phyloP scores from a whole-genome alignment of 2,797 vertebrate species.

The Tachyglossus aculeatus region DNA sequence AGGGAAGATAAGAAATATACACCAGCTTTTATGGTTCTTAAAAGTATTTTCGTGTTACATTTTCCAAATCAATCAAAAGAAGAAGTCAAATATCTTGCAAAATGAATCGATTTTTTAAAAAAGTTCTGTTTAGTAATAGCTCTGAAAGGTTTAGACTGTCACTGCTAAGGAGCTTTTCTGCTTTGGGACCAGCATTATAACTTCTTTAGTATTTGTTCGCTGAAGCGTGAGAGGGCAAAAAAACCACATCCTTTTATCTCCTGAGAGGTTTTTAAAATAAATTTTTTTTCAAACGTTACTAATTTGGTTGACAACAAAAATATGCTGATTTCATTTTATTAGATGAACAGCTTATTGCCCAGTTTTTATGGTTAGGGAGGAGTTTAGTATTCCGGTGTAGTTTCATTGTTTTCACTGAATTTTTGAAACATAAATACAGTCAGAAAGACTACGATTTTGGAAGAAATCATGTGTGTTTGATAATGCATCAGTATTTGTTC shows the following conservation, averaged over 20 bases:
- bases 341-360: slow-evolving; percentile 46
- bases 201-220: slow-evolving; percentile 3
- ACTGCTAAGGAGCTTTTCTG: neutral
- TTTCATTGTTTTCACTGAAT: slow-evolving; percentile 51
- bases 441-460: slow-evolving; percentile 22
- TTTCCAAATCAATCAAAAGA: neutral
- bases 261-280: slow-evolving; percentile 15
- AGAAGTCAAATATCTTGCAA: neutral
- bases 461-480: slow-evolving; percentile 38
- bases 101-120: slow-evolving; percentile 26
- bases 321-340: neutral
- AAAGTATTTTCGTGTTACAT: neutral
- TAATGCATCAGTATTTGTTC: too few relatives aligned
- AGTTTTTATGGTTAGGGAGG: slow-evolving; percentile 41
- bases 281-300: slow-evolving; percentile 34
- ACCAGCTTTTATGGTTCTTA: too few relatives aligned
- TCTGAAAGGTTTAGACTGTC: slow-evolving; percentile 18
- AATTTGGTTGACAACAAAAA: slow-evolving; percentile 1
- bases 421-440: slow-evolving; percentile 62
- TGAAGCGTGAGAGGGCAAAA: neutral
- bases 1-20: too few relatives aligned
- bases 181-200: neutral
- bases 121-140: slow-evolving; percentile 24
- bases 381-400: slow-evolving; percentile 15
- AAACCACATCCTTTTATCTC: slow-evolving; percentile 7